Percentiles rank a stretch among this genome's conserved stretches.
Conservation (phyloP, 2,888 invertebrate species). For the Drosophila sordidula region DNA sequence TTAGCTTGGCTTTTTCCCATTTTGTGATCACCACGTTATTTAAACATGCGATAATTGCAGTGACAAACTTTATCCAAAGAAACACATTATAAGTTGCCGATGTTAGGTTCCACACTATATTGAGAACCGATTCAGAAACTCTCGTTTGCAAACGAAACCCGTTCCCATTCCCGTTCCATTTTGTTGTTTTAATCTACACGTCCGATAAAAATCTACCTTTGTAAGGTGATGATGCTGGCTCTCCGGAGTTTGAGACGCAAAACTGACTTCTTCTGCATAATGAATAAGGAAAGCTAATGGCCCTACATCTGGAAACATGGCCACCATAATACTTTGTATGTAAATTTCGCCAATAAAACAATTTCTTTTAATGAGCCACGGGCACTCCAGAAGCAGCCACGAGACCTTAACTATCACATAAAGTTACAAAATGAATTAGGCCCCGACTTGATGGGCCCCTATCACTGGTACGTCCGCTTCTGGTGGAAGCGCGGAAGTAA, state of each 20-base stretch:
- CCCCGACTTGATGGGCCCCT: constrained; percentile 70
- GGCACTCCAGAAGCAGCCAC: constrained; percentile 37
- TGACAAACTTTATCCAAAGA: no score
- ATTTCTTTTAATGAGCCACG: constrained; percentile 75
- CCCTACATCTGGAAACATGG: constrained; percentile 64
- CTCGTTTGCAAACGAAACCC: neutral
- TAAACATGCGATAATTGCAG: no score
- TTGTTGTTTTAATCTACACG: constrained; percentile 30
- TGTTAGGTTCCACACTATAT: neutral
- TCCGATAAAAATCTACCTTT: constrained; percentile 40
- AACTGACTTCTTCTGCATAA: constrained; percentile 49
- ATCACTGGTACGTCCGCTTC: constrained; percentile 53
- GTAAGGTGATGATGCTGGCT: constrained; percentile 29
- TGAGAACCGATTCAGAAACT: neutral
- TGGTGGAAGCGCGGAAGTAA: constrained; percentile 73
- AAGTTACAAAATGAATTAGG: constrained; percentile 75
- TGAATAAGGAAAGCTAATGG: constrained; percentile 64
- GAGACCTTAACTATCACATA: constrained; percentile 66
- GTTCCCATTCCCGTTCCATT: constrained; percentile 14
- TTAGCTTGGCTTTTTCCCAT: no score
- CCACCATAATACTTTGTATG: constrained; percentile 77
- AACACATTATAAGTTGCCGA: neutral
- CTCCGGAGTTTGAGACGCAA: constrained; percentile 9
- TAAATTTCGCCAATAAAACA: constrained; percentile 76
- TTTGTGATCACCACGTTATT: no score